Conservation (phyloP, 2,113 vertebrate species). For the Ia io region DNA sequence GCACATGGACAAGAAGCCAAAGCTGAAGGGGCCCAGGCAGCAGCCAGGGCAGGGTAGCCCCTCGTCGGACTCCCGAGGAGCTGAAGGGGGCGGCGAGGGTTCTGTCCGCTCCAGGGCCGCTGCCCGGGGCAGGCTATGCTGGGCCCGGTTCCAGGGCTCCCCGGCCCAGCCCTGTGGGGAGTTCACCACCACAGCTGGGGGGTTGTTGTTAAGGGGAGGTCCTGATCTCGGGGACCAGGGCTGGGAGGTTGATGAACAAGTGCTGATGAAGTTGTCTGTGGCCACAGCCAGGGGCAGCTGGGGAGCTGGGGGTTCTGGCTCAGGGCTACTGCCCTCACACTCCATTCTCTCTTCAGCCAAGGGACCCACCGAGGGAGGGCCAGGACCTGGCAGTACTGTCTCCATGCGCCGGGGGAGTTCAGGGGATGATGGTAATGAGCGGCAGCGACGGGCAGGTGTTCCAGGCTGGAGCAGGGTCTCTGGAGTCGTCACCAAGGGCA, state of each 20-base stretch:
- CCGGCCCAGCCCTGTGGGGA: constrained; percentile 86
- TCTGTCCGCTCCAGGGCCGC: constrained; percentile 73
- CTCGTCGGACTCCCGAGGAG: constrained; percentile 87
- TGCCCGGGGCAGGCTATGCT: constrained; percentile 72
- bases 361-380: constrained; percentile 38
- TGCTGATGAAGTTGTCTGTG: constrained; percentile 79
- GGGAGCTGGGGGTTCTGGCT: constrained; percentile 40
- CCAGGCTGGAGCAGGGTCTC: constrained; percentile 69
- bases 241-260: constrained; percentile 69
- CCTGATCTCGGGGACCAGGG: constrained; percentile 83
- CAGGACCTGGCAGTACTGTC: constrained; percentile 52
- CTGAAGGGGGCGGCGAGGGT: constrained; percentile 72
- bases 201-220: constrained; percentile 88
- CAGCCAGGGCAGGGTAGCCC: constrained; percentile 91
- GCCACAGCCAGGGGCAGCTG: constrained; percentile 24
- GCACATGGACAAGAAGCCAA: constrained; percentile 90
- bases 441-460: constrained; percentile 84
- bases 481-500: constrained; percentile 77
- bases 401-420: constrained; percentile 82
- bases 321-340: constrained; percentile 83
- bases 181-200: constrained; percentile 76
- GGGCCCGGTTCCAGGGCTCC: constrained; percentile 76
- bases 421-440: constrained; percentile 90
- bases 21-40: constrained; percentile 87
- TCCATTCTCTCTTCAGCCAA: constrained; percentile 83